phyloP scores from a whole-genome alignment of 2,797 vertebrate species.

The Synaphobranchus kaupii region DNA sequence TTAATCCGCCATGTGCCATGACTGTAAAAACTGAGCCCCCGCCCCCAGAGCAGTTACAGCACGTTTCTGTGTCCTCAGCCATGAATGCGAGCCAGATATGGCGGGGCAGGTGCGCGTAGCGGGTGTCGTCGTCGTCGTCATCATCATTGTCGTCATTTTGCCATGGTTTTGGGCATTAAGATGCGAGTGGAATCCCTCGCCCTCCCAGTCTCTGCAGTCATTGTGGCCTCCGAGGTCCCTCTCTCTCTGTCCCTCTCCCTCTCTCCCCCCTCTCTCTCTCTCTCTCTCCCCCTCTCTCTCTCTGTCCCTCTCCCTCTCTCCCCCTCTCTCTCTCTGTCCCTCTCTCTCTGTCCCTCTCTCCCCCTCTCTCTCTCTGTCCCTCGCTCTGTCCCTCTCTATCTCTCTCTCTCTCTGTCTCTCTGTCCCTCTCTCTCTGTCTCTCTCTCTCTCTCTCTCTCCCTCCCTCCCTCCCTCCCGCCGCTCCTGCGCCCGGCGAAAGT shows the following conservation, averaged over 20 bases:
- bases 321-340: neutral
- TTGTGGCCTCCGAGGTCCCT: conserved; percentile 7
- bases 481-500: conserved; percentile 10
- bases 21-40: neutral
- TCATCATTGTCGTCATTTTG: neutral
- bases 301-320: neutral
- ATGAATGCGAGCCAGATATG: neutral
- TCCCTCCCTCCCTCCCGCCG: too few relatives aligned
- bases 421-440: too few relatives aligned
- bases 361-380: neutral
- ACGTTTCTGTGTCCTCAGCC: neutral
- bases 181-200: conserved; percentile 36
- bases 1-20: neutral
- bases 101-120: neutral
- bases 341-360: neutral
- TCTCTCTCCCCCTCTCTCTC: too few relatives aligned
- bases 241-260: too few relatives aligned
- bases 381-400: neutral
- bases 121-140: too few relatives aligned
- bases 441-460: too few relatives aligned
- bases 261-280: too few relatives aligned
- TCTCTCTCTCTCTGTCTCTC: too few relatives aligned
- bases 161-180: neutral
- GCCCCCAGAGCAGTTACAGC: neutral
- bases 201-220: conserved; percentile 27